phyloP scores from a whole-genome alignment of 2,113 vertebrate genomes.

The Sitta europaea region DNA sequence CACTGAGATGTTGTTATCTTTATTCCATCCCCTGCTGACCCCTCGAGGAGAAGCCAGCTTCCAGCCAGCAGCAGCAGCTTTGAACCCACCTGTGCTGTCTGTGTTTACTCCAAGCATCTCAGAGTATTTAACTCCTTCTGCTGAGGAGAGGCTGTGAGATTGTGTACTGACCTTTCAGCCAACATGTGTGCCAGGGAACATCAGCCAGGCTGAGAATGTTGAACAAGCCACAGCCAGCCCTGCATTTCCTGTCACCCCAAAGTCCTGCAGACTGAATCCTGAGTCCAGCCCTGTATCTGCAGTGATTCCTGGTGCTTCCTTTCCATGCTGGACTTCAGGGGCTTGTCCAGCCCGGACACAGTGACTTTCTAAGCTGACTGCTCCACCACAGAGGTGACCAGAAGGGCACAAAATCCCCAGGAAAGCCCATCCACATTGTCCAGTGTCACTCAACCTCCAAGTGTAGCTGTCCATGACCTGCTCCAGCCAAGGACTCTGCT shows the following conservation, averaged over 20 bases:
- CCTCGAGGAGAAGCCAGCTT: not conserved
- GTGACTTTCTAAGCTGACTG: not conserved
- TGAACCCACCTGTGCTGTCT: not conserved
- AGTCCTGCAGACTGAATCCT: not conserved
- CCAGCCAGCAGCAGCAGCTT: not conserved
- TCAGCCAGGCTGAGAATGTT: not conserved
- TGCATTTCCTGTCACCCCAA: slow-evolving; percentile 15
- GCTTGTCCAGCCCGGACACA: not conserved
- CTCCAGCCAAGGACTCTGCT: not conserved
- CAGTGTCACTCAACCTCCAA: not conserved
- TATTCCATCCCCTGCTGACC: not conserved
- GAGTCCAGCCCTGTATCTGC: not conserved
- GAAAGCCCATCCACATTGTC: not conserved
- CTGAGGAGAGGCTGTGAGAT: not conserved
- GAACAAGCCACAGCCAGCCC: not conserved
- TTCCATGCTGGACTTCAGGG: rapidly evolving
- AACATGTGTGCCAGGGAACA: not conserved
- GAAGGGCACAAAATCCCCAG: not conserved
- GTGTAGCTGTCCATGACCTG: not conserved
- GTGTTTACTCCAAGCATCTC: not conserved
- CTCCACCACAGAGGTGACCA: not conserved
- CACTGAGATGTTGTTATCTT: not conserved
- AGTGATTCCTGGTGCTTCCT: not conserved
- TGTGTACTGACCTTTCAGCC: slow-evolving; percentile 51
- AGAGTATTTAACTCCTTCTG: not conserved